A percentile compares a stretch with the other conserved stretches of the same genome.
These are phyloP conservation scores for Lamprotornis superbus DNA, from an alignment of 2,113 vertebrate species.

Conservation along the genomic window DNA sequence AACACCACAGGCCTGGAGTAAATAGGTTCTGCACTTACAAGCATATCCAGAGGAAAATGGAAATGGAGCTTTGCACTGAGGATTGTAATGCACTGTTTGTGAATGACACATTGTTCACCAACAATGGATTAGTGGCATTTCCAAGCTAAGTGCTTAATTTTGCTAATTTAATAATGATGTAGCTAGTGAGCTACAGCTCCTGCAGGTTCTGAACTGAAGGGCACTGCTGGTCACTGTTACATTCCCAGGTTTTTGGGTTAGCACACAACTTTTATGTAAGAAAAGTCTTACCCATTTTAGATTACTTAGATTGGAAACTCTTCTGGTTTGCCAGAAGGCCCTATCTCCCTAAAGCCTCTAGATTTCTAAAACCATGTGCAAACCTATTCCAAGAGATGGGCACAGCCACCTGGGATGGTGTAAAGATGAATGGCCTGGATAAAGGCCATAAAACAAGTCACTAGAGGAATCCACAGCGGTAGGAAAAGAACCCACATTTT, in stretches of 20 bases:
- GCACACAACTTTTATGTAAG: background rate
- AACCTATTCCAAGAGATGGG: background rate
- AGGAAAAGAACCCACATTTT: background rate
- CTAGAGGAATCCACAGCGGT: background rate
- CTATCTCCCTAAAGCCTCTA: background rate
- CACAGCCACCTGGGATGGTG: background rate
- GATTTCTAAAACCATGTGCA: background rate
- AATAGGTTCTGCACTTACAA: background rate
- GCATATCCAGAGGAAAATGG: background rate
- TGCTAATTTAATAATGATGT: background rate
- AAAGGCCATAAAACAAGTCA: background rate
- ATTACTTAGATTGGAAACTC: background rate
- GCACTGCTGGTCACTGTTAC: background rate
- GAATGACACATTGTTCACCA: background rate
- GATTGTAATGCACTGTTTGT: fast-evolving
- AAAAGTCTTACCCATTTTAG: background rate
- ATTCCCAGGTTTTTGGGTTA: background rate
- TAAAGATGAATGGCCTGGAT: background rate
- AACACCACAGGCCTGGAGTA: background rate
- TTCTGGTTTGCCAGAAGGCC: background rate
- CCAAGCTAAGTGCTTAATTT: background rate
- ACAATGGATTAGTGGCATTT: background rate
- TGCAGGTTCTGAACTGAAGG: background rate
- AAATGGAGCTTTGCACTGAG: background rate
- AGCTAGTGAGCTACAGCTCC: background rate